Conservation (phyloP, 1,140 invertebrate genomes). For the Aplysia californica region DNA sequence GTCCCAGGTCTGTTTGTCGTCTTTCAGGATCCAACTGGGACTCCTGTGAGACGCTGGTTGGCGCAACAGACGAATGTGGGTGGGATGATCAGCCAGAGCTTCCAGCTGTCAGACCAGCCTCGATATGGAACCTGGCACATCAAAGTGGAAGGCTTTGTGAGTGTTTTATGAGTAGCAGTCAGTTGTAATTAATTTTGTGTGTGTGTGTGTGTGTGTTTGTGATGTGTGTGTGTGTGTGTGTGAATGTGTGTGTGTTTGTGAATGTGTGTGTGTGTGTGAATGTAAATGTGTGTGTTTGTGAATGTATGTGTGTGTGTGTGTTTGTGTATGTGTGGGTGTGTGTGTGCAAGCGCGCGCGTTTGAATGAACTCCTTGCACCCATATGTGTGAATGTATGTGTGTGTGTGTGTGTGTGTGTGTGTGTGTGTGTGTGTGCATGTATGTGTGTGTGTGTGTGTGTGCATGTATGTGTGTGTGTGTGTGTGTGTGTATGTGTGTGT, state of each 20-base stretch:
- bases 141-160: constrained; percentile 79
- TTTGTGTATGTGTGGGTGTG: not conserved
- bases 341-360: not conserved
- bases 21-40: constrained; percentile 76
- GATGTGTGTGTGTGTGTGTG: not conserved
- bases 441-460: not conserved
- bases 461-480: not conserved
- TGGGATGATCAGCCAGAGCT: constrained; percentile 90
- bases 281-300: too few relatives aligned
- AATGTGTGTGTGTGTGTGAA: too few relatives aligned
- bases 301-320: not conserved
- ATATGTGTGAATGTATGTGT: not conserved
- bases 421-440: constrained; percentile 73
- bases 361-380: not conserved
- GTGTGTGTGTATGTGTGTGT: not conserved
- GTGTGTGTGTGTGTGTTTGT: not conserved
- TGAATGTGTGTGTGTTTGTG: not conserved
- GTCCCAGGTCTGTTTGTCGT: constrained; percentile 21
- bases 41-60: constrained; percentile 90
- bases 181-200: too few relatives aligned
- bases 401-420: constrained; percentile 69
- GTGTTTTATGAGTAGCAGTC: too few relatives aligned
- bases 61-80: constrained; percentile 78
- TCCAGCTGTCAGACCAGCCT: constrained; percentile 90
- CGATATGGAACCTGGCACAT: constrained; percentile 93